Evolutionary conservation across 2,113 vertebrate species (phyloP).

Genomic region (Nesogale talazaci): DNA sequence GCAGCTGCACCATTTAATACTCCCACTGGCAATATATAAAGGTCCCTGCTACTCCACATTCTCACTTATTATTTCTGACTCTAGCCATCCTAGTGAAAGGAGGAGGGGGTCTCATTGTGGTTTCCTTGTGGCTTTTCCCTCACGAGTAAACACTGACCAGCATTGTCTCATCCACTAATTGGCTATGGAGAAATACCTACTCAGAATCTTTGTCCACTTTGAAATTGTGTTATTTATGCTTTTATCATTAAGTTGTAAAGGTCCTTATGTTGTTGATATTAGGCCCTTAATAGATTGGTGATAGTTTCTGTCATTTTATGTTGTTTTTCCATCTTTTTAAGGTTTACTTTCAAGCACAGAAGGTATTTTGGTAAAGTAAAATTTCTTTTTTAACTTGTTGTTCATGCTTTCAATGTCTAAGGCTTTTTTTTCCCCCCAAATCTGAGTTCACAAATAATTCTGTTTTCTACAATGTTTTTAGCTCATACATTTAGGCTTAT

Average conservation of each 20-base stretch:
- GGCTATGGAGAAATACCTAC: not conserved
- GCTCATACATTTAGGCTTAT: not conserved
- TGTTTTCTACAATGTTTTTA: not conserved
- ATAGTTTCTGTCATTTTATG: not conserved
- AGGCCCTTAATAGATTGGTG: slow-evolving; percentile 19
- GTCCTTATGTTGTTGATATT: not conserved
- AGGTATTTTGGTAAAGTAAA: not conserved
- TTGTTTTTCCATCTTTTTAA: not conserved
- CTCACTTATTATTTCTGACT: no score
- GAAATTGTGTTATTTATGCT: not conserved
- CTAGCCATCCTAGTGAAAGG: no score
- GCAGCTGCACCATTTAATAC: no score
- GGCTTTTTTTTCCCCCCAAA: not conserved
- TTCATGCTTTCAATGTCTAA: slow-evolving; percentile 9
- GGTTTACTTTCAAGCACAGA: not conserved
- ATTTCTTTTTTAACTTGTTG: not conserved
- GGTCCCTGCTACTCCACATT: no score
- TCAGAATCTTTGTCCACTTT: not conserved
- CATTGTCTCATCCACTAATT: not conserved
- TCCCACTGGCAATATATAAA: no score
- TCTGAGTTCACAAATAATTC: not conserved
- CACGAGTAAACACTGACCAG: not conserved
- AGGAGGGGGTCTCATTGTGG: no score
- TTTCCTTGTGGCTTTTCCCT: no score
- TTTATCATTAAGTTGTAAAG: not conserved